Evolutionary conservation across 2,113 vertebrate genomes (phyloP), one percentile per base, ranked within the genome.

Genomic region (Nesogale talazaci): DNA sequence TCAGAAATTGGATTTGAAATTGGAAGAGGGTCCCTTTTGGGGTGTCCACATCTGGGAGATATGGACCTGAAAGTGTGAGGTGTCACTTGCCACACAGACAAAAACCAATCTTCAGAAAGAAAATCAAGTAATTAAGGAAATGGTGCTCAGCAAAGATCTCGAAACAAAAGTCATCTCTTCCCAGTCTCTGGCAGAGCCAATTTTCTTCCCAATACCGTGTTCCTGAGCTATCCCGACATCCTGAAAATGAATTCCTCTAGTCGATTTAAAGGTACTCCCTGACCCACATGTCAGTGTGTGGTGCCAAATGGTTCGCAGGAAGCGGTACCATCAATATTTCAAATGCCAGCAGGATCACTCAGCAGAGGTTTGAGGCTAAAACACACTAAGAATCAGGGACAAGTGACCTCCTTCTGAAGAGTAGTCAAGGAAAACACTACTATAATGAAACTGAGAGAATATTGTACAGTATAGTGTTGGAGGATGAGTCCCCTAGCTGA

Each of bases 1-100:
- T 83, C 57, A n/a, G 46, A 81, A 94, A 85, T 0, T 93, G 22
- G 9, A 74, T 89, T 94, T 94, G 91, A 31, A 88, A 83, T 61
- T 38, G 31, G 86, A 57, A 78, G 20, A 19, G 10, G 11, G 27
- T 67, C n/a, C 3, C 67, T 75, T 87, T 36, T 1, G 12, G 29
- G n/a, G 59, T 56, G 25, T 81, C 34, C 91, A 6, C 59, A 77
- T 42, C 40, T 89, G 6, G 40, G 38, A 84, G 61, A 78, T 4
- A 78, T 11, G 69, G n/a, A 16, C 72, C 86, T 63, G 23, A 25
- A 1, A 70, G 77, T 38, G 23, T 34, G 20, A 15, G 23, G 59
- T 16, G 22, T 61, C 31, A 56, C 17, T 77, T 76, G 11, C 70
- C 23, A 34, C 40, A 46, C 19, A 76, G 17, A 70, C 77, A 38